These are phyloP conservation scores for Lamellibrachia satsuma DNA, from an alignment of 2,888 invertebrate species.

Conservation along the genomic window DNA sequence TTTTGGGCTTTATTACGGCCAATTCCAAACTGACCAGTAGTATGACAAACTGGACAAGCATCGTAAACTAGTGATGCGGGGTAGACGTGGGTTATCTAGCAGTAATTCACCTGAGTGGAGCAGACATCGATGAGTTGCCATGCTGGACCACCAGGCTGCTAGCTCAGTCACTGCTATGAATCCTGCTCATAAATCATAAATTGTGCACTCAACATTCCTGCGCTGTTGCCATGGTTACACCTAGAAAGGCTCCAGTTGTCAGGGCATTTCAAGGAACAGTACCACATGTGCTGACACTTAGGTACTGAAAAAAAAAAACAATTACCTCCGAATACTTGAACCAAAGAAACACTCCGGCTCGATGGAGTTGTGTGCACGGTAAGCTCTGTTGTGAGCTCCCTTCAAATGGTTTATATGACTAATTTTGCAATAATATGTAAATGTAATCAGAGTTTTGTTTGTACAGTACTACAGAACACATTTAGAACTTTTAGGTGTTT, in stretches of 20 bases:
- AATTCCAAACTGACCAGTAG: not conserved
- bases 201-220: conserved; percentile 13
- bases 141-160: not conserved
- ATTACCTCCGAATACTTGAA: conserved; percentile 10
- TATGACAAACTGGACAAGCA: not conserved
- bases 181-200: conserved; percentile 17
- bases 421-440: too few species aligned
- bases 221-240: conserved; percentile 1
- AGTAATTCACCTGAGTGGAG: not conserved
- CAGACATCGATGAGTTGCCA: not conserved
- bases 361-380: not conserved
- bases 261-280: not conserved
- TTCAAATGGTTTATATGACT: too few species aligned
- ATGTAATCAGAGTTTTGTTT: too few species aligned
- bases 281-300: conserved; percentile 11
- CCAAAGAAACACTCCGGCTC: not conserved
- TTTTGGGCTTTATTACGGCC: not conserved
- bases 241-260: conserved; percentile 6
- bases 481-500: too few species aligned
- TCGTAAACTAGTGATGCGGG: not conserved
- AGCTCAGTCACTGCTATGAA: conserved; percentile 7
- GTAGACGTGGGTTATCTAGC: not conserved
- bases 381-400: too few species aligned
- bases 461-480: too few species aligned
- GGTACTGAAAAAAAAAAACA: not conserved